phyloP scores from a whole-genome alignment of 2,888 invertebrate species.

The Drosophila vallismaia region DNA sequence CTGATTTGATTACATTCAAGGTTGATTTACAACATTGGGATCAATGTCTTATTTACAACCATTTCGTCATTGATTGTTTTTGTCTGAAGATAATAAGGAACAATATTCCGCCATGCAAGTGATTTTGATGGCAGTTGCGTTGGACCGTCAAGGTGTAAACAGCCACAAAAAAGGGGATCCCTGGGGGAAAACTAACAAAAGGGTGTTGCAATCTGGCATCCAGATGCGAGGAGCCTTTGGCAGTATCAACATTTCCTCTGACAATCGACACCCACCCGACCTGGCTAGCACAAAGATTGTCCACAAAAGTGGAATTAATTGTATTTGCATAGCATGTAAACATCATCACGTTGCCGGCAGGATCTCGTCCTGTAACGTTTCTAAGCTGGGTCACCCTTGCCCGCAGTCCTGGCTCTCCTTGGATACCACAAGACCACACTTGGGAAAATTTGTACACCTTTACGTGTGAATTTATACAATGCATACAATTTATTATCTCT shows the following conservation, averaged over 20 bases:
- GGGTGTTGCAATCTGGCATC: slow-evolving; percentile 30
- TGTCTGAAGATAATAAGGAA: slow-evolving; percentile 14
- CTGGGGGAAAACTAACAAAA: slow-evolving; percentile 8
- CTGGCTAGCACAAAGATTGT: slow-evolving; percentile 59
- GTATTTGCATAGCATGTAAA: slow-evolving; percentile 79
- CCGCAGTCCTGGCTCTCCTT: background rate
- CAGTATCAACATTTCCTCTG: slow-evolving; percentile 67
- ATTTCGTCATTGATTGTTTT: slow-evolving; percentile 33
- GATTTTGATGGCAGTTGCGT: background rate
- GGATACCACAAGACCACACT: slow-evolving; percentile 16
- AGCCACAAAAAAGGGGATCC: slow-evolving; percentile 26
- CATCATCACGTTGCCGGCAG: slow-evolving; percentile 69
- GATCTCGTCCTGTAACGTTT: slow-evolving; percentile 40
- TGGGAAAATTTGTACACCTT: background rate
- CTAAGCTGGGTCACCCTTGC: slow-evolving; percentile 42
- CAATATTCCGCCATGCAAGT: background rate
- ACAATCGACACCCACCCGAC: slow-evolving; percentile 13
- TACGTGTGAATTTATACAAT: background rate
- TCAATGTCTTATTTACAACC: slow-evolving; percentile 22
- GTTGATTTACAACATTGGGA: slow-evolving; percentile 20
- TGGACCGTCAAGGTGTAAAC: background rate
- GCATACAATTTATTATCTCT: no score
- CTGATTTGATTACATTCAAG: slow-evolving; percentile 8
- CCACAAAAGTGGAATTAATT: slow-evolving; percentile 78
- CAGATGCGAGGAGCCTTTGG: slow-evolving; percentile 36